Evolutionary conservation across 2,113 vertebrate genomes (phyloP), one percentile per base, ranked within the genome.

Genomic region (Gallinago jamesoni): DNA sequence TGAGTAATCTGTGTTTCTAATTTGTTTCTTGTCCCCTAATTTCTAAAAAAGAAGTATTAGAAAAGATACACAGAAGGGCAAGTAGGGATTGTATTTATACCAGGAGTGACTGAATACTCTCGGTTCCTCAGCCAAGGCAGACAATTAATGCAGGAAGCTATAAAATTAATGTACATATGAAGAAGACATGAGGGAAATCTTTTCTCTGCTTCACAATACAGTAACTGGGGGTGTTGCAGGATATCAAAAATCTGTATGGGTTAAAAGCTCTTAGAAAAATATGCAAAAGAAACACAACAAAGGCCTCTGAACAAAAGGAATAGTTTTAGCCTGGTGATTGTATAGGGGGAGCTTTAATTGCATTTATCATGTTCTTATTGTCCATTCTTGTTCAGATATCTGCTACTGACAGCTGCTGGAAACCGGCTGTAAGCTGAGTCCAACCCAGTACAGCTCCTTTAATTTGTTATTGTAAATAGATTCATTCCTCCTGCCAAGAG

Each of bases 401-500:
- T 75, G 52, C 87, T 86, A 14, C 85, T 74, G 93, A 59, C 74
- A 87, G 90, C 89, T 78, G 73, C 80, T 92, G 80, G 73, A 84
- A 92, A 67, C 55, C 27, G 60, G 56, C 50, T 75, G 30, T 48
- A 39, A 70, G 27, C 2, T 59, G 77, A 64, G 52, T 15, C 76
- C 75, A 80, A 82, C 64, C 77, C 60, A 52, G 30, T 17, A 77
- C 22, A 91, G 75, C 53, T 85, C 50, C 89, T 90, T 80, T 92
- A 84, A 87, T 84, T 89, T 84, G 73, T 94, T 94, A 68, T 91
- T 92, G 91, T 89, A 96, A 94, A 94, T 78, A 91, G 91, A 91
- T 76, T 56, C 35, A 20, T 64, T 92, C 60, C 66, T 82, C 87
- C 82, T 75, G 91, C 77, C 91, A 96, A 87, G 81, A 87, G 69